phyloP scores from a whole-genome alignment of 2,797 vertebrate species.

The Telmatherina bonti region DNA sequence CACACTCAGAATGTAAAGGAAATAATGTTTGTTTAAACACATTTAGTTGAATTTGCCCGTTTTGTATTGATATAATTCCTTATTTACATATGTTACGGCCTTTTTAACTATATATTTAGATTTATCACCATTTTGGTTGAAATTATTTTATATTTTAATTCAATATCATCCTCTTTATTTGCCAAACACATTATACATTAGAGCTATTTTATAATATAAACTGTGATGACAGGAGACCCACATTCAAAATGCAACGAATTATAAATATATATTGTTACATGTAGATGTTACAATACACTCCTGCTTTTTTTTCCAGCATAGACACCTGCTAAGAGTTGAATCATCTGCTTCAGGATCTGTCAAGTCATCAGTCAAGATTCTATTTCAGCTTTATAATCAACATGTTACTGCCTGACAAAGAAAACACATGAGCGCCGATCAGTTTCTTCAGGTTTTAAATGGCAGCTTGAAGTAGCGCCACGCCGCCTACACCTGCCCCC shows the following conservation, averaged over 20 bases:
- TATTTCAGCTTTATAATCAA: neutral
- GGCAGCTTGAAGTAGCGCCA: conserved; percentile 15
- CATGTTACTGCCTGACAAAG: neutral
- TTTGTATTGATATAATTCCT: too few relatives aligned
- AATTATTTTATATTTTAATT: neutral
- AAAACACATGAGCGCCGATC: neutral
- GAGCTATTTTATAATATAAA: neutral
- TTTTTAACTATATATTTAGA: too few relatives aligned
- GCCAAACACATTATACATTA: too few relatives aligned
- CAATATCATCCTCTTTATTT: neutral
- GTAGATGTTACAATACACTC: neutral
- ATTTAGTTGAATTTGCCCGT: too few relatives aligned
- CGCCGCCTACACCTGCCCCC: neutral
- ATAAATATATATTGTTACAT: neutral
- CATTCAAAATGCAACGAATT: neutral
- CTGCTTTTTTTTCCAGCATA: neutral
- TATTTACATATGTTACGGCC: too few relatives aligned
- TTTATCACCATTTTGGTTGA: too few relatives aligned
- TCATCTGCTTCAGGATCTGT: neutral
- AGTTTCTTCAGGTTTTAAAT: conserved; percentile 25
- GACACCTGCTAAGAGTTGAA: conserved; percentile 1
- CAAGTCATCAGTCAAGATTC: neutral
- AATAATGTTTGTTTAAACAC: too few relatives aligned
- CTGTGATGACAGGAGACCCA: neutral
- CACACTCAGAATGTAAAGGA: too few relatives aligned